Conservation (phyloP, 2,797 vertebrate species). For the Neomorphus geoffroyi region DNA sequence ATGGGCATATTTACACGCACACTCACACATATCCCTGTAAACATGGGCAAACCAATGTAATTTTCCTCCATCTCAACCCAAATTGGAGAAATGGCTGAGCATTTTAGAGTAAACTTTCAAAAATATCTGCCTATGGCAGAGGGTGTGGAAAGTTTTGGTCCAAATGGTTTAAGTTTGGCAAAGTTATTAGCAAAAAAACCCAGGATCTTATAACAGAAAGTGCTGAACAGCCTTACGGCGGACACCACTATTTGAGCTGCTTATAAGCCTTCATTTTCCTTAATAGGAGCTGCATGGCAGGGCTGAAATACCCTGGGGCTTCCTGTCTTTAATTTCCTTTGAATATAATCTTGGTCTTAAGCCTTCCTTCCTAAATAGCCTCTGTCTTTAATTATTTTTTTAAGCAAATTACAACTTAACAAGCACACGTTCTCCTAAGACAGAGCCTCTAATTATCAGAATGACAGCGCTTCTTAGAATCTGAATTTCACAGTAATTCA, state of each 20-base stretch:
- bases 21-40: not conserved
- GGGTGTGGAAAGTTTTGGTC: slow-evolving; percentile 19
- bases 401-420: slow-evolving; percentile 68
- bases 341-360: slow-evolving; percentile 66
- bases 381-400: slow-evolving; percentile 71
- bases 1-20: not conserved
- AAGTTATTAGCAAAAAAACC: slow-evolving; percentile 9
- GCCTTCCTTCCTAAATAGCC: slow-evolving; percentile 71
- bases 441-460: slow-evolving; percentile 57
- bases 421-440: slow-evolving; percentile 35
- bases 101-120: not conserved
- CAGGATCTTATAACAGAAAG: slow-evolving; percentile 7
- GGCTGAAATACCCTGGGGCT: slow-evolving; percentile 58
- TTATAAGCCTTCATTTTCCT: slow-evolving; percentile 51
- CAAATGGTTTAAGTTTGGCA: slow-evolving; percentile 17
- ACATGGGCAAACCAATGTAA: not conserved
- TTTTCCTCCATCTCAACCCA: not conserved
- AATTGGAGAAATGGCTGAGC: not conserved
- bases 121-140: slow-evolving; percentile 13
- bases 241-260: slow-evolving; percentile 7
- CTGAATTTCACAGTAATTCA: slow-evolving; percentile 37
- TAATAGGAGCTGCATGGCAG: slow-evolving; percentile 54
- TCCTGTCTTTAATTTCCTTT: slow-evolving; percentile 72
- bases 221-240: slow-evolving; percentile 22
- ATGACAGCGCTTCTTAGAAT: slow-evolving; percentile 43